Percentiles rank a stretch among this genome's conserved stretches.
These are phyloP conservation scores for Dryobota labecula DNA, from an alignment of 2,888 invertebrate species.

Conservation along the genomic window DNA sequence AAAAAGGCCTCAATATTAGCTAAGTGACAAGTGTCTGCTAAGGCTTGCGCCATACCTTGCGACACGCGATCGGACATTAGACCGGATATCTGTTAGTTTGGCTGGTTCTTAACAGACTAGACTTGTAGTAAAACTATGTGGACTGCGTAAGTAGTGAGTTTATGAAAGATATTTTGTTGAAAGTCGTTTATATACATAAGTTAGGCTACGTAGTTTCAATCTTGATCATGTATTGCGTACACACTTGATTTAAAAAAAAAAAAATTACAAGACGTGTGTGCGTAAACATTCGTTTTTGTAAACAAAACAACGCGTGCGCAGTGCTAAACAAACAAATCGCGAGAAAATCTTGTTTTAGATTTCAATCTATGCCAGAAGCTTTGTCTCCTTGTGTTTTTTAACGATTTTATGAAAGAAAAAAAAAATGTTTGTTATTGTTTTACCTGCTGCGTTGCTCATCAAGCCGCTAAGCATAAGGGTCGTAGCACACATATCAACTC, in stretches of 20 bases:
- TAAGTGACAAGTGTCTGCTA: constrained; percentile 56
- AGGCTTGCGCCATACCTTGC: constrained; percentile 55
- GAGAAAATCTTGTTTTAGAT: not conserved
- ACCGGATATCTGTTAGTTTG: constrained; percentile 58
- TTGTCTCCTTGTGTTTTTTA: not conserved
- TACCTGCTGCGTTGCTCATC: too few relatives aligned
- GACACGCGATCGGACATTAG: constrained; percentile 55
- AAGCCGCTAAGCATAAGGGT: too few relatives aligned
- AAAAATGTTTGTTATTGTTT: not conserved
- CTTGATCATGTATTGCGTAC: not conserved
- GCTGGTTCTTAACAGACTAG: constrained; percentile 33
- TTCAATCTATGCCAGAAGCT: not conserved
- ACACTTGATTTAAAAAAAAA: not conserved
- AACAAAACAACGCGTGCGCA: not conserved
- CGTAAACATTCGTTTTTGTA: not conserved
- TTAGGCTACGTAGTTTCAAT: not conserved
- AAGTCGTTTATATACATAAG: not conserved
- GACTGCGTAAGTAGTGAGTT: not conserved
- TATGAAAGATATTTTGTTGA: constrained; percentile 3
- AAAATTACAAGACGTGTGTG: not conserved
- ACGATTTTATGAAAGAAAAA: not conserved
- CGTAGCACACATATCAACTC: too few relatives aligned
- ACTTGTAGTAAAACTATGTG: constrained; percentile 20
- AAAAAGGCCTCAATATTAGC: constrained; percentile 60
- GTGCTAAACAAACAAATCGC: not conserved